These are phyloP conservation scores for Hoplostethus mediterraneus DNA, from an alignment of 2,797 vertebrate species.

Conservation along the genomic window DNA sequence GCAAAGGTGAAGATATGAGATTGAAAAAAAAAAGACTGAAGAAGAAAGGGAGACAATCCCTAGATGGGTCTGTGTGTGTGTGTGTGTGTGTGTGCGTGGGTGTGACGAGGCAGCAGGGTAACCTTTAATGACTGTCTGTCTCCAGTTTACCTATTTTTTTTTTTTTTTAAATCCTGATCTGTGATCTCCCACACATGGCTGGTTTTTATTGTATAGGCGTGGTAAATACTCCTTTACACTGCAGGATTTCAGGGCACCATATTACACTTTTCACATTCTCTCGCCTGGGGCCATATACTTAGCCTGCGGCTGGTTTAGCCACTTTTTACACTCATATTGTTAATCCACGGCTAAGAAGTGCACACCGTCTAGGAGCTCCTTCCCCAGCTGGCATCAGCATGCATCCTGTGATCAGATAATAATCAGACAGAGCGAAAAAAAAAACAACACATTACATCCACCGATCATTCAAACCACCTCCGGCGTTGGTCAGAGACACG, in stretches of 20 bases:
- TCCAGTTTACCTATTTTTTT: neutral
- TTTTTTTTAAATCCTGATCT: slow-evolving; percentile 1
- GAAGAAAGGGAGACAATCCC: slow-evolving; percentile 7
- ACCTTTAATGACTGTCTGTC: neutral
- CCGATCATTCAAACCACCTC: too few species aligned
- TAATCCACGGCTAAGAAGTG: slow-evolving; percentile 3
- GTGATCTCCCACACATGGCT: neutral
- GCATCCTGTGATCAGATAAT: slow-evolving; percentile 20
- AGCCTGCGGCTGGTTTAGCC: neutral
- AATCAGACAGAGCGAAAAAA: neutral
- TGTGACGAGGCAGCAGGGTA: neutral
- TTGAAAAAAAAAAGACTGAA: slow-evolving; percentile 20
- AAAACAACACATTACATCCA: too few species aligned
- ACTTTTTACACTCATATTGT: neutral
- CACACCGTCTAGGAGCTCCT: neutral
- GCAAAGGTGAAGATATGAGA: slow-evolving; percentile 35
- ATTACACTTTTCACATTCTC: slow-evolving; percentile 7
- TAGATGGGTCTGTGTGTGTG: neutral
- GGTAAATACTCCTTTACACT: slow-evolving; percentile 7
- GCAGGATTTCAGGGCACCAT: slow-evolving; percentile 7
- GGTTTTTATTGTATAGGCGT: neutral
- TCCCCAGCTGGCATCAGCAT: slow-evolving; percentile 1
- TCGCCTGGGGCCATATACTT: slow-evolving; percentile 1
- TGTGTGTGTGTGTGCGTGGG: neutral
- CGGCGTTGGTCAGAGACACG: too few species aligned